A percentile compares a stretch with the other conserved stretches of the same genome.
phyloP scores from a whole-genome alignment of 2,888 invertebrate genomes.

The Perizoma affinitatum region DNA sequence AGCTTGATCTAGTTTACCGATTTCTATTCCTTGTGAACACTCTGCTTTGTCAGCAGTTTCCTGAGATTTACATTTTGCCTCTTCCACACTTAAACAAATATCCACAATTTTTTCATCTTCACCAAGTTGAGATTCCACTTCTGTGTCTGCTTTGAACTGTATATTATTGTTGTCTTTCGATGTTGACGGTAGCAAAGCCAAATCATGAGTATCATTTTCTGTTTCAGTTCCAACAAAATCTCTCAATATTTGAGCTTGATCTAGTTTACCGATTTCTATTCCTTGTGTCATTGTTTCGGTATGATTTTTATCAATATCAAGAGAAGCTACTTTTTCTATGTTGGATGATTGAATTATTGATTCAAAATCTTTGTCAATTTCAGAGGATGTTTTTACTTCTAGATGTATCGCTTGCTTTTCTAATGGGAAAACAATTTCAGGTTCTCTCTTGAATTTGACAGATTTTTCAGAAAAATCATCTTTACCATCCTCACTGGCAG shows the following conservation, averaged over 20 bases:
- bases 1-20: slow-evolving; percentile 2
- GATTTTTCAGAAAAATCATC: background rate
- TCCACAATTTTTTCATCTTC: no score
- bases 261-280: slow-evolving; percentile 1
- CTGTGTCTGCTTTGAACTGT: background rate
- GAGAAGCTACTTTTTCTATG: slow-evolving; percentile 3
- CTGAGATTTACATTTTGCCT: background rate
- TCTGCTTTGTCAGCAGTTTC: background rate
- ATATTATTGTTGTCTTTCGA: background rate
- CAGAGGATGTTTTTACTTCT: background rate
- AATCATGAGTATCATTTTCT: background rate
- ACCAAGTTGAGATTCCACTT: background rate
- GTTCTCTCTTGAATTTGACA: background rate
- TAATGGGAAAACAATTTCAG: background rate
- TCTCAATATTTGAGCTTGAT: slow-evolving; percentile 2
- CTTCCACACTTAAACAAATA: background rate
- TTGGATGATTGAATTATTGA: background rate
- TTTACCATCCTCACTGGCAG: background rate
- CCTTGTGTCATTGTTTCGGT: background rate
- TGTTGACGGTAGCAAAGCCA: slow-evolving; percentile 1
- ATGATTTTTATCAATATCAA: background rate
- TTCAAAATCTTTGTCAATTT: background rate
- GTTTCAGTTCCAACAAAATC: background rate
- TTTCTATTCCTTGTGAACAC: no score
- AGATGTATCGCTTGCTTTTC: slow-evolving; percentile 5